phyloP scores from a whole-genome alignment of 2,888 invertebrate genomes.

The Brachylomia viminalis region DNA sequence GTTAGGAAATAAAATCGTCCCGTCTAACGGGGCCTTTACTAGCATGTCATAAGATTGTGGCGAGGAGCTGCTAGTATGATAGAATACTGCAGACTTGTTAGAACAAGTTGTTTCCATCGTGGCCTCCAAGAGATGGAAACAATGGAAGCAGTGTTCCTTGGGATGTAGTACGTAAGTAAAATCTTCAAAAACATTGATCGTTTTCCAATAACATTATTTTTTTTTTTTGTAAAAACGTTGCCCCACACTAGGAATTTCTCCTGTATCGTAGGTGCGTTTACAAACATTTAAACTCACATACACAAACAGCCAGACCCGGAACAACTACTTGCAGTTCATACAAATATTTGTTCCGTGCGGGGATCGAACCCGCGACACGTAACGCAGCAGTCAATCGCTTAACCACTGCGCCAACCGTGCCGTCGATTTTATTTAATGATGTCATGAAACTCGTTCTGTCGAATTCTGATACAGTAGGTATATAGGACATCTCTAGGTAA shows the following conservation, averaged over 20 bases:
- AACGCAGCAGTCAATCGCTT: too few relatives aligned
- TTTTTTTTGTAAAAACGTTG: too few relatives aligned
- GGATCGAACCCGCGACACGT: too few relatives aligned
- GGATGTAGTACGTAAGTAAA: background rate
- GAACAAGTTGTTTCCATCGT: background rate
- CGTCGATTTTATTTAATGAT: background rate
- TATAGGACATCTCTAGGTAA: too few relatives aligned
- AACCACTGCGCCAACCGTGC: too few relatives aligned
- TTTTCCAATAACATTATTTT: too few relatives aligned
- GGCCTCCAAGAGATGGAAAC: background rate
- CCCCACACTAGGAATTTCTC: too few relatives aligned
- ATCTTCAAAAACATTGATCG: background rate
- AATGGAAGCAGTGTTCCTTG: background rate
- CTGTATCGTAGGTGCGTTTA: too few relatives aligned
- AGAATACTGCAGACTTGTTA: background rate
- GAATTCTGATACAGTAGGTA: background rate
- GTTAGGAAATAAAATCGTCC: conserved; percentile 17
- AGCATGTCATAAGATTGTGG: conserved; percentile 26
- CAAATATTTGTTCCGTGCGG: too few relatives aligned
- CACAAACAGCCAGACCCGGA: too few relatives aligned
- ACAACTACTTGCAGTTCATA: too few relatives aligned
- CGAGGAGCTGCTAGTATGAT: conserved; percentile 3
- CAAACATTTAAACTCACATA: too few relatives aligned
- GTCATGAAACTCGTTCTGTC: background rate
- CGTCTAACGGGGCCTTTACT: conserved; percentile 19